These are phyloP conservation scores for Picus viridis DNA, from an alignment of 2,797 vertebrate genomes.

Conservation along the genomic window DNA sequence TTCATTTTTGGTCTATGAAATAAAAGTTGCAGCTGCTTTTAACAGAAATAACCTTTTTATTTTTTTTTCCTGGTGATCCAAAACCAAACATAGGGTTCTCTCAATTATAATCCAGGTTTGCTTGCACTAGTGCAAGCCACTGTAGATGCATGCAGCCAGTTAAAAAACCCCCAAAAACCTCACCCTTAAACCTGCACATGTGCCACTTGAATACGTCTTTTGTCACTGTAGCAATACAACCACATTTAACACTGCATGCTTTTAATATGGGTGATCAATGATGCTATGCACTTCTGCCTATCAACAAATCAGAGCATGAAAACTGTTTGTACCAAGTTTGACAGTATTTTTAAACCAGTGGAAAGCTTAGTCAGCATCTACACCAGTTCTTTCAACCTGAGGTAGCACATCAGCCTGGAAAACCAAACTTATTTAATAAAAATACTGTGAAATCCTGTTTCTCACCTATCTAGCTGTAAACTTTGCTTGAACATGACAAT, in stretches of 20 bases:
- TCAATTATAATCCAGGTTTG: neutral
- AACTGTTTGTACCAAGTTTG: neutral
- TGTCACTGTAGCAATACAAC: neutral
- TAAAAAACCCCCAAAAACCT: neutral
- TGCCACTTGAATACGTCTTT: neutral
- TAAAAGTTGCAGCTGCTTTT: slow-evolving; percentile 70
- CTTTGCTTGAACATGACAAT: neutral
- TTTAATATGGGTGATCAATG: neutral
- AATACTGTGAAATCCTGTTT: neutral
- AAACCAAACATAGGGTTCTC: neutral
- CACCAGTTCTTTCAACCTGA: neutral
- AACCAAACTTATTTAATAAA: neutral
- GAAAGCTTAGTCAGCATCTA: neutral
- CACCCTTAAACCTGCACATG: neutral
- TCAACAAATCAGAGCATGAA: neutral
- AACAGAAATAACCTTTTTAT: slow-evolving; percentile 25
- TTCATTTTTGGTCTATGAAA: slow-evolving; percentile 59
- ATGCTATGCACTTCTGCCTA: neutral
- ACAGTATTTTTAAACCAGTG: neutral
- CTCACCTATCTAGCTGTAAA: neutral
- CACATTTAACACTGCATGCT: neutral
- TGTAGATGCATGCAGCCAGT: neutral
- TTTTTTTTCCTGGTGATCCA: neutral
- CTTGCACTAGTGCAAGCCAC: neutral
- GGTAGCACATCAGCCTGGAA: neutral